Evolutionary conservation across 2,888 invertebrate species (phyloP), one percentile per base, ranked within the genome.

Genomic region (Odontocerum albicorne): DNA sequence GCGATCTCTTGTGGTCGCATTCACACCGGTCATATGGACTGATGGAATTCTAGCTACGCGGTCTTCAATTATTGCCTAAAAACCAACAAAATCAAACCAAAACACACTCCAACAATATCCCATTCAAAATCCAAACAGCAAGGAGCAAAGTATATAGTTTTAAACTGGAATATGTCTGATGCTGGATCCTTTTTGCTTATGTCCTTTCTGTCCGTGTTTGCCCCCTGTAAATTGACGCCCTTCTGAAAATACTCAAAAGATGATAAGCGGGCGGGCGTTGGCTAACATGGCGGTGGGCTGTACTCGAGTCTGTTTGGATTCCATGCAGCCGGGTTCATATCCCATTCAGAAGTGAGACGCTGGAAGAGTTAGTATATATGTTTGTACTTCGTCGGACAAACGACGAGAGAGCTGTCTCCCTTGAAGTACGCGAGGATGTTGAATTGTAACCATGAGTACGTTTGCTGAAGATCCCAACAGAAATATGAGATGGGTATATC

Each of bases 221-320:
- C 44, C 10, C 17, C 27, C n/a, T 19, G 32, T n/a, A 32, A 44
- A 27, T 44, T 44, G 44, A 44, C 44, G 44, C 44, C 44, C 44
- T 33, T 19, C 7, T 7, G 4, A 39, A 17, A 44, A 44, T 44
- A 10, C 39, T 1, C 17, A 19, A 16, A 19, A 39, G 32, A 44
- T 44, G 44, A 44, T 44, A 44, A 44, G 44, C 15, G 2, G 2
- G 12, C n/a, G 32, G 32, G n/a, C 8, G 33, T 16, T 27, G 10
- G 35, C 4, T 4, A 35, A 35, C 7, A 35, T n/a, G 35, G 8
- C 35, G 35, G n/a, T 7, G 27, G 27, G 8, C 10, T 6, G 27
- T 21, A 12, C 4, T 13, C 15, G 27, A 44, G 44, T 17, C 12
- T 44, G 32, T 44, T 44, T 44, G 44, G 16, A 17, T 12, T 44